A percentile compares a stretch with the other conserved stretches of the same genome.
Evolutionary conservation across 2,113 vertebrate species (phyloP).

Genomic region (Chaetops frenatus): DNA sequence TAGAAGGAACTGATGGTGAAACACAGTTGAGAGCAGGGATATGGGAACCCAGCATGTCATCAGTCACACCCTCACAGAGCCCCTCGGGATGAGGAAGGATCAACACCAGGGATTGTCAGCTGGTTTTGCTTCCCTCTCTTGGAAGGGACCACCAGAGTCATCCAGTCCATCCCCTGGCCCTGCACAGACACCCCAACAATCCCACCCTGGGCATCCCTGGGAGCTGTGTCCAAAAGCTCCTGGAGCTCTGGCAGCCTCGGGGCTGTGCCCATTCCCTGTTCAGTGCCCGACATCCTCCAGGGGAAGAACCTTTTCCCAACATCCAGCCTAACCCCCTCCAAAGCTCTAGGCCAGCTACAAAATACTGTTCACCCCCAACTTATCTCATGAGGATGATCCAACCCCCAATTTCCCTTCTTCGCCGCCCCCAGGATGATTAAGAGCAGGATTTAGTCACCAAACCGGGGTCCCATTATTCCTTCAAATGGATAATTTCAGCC

Average conservation of each 20-base stretch:
- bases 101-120: neutral
- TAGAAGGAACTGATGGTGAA: neutral
- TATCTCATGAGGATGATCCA: neutral
- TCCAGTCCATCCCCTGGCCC: neutral
- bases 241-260: neutral
- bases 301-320: neutral
- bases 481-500: neutral
- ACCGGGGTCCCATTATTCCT: constrained; percentile 17
- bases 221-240: neutral
- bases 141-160: neutral
- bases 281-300: neutral
- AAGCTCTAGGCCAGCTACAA: neutral
- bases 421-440: constrained; percentile 49
- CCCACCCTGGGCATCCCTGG: neutral
- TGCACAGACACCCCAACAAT: neutral
- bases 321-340: neutral
- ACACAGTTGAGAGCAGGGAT: neutral
- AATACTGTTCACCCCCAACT: neutral
- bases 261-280: neutral
- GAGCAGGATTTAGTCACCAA: constrained; percentile 38
- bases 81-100: neutral
- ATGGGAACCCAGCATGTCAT: rapidly evolving
- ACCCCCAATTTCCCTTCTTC: neutral
- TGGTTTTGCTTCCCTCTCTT: neutral
- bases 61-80: rapidly evolving